Evolutionary conservation across 2,797 vertebrate species (phyloP).

Genomic region (Tangara arthus): DNA sequence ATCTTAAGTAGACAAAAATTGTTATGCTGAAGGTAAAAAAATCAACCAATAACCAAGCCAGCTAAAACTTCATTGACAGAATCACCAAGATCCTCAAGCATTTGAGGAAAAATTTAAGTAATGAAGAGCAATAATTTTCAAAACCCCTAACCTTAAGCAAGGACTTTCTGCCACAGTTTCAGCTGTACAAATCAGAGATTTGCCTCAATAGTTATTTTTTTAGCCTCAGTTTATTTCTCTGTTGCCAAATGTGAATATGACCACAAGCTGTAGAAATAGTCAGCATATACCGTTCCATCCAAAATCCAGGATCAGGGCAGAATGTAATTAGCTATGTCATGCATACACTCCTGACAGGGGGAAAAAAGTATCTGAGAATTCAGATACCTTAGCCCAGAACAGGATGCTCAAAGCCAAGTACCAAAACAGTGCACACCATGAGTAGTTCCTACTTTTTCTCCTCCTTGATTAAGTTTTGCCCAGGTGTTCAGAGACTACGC

Average conservation of each 20-base stretch:
- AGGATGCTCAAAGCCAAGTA: neutral
- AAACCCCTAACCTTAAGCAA: fast-evolving
- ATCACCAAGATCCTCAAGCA: neutral
- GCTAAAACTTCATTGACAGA: neutral
- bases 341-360: neutral
- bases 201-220: neutral
- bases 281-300: neutral
- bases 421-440: neutral
- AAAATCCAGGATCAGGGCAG: neutral
- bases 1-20: neutral
- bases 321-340: neutral
- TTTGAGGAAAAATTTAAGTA: neutral
- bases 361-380: neutral
- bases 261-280: neutral
- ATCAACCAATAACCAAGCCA: neutral
- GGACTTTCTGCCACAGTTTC: neutral
- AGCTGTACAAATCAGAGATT: neutral
- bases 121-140: neutral
- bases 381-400: neutral
- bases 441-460: neutral
- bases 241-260: neutral
- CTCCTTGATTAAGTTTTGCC: neutral
- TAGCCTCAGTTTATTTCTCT: neutral
- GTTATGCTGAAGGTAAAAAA: neutral
- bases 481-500: neutral